Evolutionary conservation across 2,113 vertebrate species (phyloP), one percentile per base, ranked within the genome.

Genomic region (Ptilorrhoa leucosticta): DNA sequence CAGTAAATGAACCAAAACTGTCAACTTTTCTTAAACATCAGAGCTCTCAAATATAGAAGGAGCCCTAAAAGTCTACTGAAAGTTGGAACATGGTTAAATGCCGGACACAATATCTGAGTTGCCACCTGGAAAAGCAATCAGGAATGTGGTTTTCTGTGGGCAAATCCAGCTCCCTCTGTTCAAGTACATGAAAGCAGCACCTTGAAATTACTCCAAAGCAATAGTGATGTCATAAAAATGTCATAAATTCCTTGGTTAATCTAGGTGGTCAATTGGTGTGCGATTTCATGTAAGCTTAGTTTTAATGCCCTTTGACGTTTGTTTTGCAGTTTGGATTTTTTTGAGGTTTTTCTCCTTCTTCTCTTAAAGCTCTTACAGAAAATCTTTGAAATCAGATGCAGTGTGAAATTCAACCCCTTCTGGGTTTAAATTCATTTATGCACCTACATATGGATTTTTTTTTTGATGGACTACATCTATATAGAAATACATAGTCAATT

Each of bases 51-150:
- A 66, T n/a, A 42, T 8, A 68, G 40, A n/a, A 63, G 31, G 37
- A n/a, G 26, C 53, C 35, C 65, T 75, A 60, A 64, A 77, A 71
- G 40, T 37, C 79, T 66, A 2, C n/a, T 37, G 39, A 11, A 90
- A 72, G 16, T 7, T 86, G 54, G 28, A 50, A 50, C 33, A 83
- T 7, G 7, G 48, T 80, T 80, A 76, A 53, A 45, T 73, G 45
- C 26, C 2, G 10, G 42, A 42, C 37, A 80, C 27, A 57, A 4
- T 48, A 89, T 79, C 76, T 23, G 61, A 83, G 75, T 30, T 80
- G 76, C 16, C 83, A 93, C 63, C 83, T 93, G 90, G 76, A 77
- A 94, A 94, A 94, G 51, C 35, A 86, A 90, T 89, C 68, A 90
- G 15, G 42, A 70, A 12, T 22, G n/a, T 88, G 75, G 21, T 35